These are phyloP conservation scores for Polydrusus tereticollis DNA, from an alignment of 2,888 invertebrate genomes.

Conservation along the genomic window DNA sequence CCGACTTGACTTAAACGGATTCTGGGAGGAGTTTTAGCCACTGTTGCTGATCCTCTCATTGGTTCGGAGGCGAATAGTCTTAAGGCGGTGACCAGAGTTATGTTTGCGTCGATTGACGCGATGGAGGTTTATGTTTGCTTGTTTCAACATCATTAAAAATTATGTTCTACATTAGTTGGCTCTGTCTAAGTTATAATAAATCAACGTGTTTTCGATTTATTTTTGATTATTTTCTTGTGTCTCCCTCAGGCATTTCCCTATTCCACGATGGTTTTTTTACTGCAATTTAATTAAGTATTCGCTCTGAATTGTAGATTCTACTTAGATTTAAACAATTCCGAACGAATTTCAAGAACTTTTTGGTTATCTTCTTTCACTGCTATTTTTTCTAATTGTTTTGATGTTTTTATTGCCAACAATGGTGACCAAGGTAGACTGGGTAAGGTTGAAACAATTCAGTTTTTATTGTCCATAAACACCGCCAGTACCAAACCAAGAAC, in stretches of 20 bases:
- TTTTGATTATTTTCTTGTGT: not conserved
- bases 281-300: no score
- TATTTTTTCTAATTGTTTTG: no score
- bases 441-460: no score
- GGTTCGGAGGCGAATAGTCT: constrained; percentile 53
- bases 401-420: no score
- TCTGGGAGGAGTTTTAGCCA: constrained; percentile 56
- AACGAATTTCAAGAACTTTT: no score
- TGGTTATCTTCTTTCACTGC: no score
- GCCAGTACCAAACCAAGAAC: no score
- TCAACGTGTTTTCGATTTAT: not conserved
- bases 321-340: no score
- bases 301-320: no score
- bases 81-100: constrained; percentile 53
- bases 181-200: not conserved
- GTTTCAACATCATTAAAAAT: constrained; percentile 12
- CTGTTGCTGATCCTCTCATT: constrained; percentile 52
- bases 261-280: no score
- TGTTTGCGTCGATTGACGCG: constrained; percentile 43
- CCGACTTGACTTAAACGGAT: constrained; percentile 48
- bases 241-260: not conserved
- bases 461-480: no score
- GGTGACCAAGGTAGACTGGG: no score
- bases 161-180: not conserved
- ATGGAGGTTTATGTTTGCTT: constrained; percentile 24